These are phyloP conservation scores for Dasyprocta punctata DNA, from an alignment of 2,113 vertebrate genomes.

Conservation along the genomic window DNA sequence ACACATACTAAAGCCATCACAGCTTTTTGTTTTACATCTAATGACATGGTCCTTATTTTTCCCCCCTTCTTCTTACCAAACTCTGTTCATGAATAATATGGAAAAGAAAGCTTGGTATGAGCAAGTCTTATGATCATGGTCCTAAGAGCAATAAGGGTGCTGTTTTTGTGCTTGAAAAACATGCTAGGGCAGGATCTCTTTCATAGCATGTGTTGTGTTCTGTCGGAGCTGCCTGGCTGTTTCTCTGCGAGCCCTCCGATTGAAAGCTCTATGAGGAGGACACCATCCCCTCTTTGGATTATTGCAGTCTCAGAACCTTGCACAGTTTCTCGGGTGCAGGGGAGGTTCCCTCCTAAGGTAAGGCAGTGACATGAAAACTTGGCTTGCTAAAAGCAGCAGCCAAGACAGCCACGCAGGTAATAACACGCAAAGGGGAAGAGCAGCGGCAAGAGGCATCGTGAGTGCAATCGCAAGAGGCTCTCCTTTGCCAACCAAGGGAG, in stretches of 20 bases:
- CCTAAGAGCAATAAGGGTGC: not conserved
- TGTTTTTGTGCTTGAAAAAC: not conserved
- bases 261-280: not conserved
- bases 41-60: not conserved
- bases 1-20: not conserved
- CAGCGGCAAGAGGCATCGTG: not conserved
- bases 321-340: not conserved
- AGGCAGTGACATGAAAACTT: not conserved
- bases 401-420: not conserved
- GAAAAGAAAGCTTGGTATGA: not conserved
- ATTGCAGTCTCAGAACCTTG: not conserved
- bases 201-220: rapidly evolving
- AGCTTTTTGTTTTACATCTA: not conserved
- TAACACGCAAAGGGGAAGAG: rapidly evolving
- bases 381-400: not conserved
- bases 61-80: not conserved
- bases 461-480: not conserved
- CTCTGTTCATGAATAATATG: not conserved
- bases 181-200: not conserved
- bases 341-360: not conserved
- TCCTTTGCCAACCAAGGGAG: not conserved
- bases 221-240: not conserved
- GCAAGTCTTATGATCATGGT: not conserved
- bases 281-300: not conserved
- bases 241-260: not conserved